Conservation (phyloP, 2,113 vertebrate genomes). For the Phalacrocorax aristotelis region DNA sequence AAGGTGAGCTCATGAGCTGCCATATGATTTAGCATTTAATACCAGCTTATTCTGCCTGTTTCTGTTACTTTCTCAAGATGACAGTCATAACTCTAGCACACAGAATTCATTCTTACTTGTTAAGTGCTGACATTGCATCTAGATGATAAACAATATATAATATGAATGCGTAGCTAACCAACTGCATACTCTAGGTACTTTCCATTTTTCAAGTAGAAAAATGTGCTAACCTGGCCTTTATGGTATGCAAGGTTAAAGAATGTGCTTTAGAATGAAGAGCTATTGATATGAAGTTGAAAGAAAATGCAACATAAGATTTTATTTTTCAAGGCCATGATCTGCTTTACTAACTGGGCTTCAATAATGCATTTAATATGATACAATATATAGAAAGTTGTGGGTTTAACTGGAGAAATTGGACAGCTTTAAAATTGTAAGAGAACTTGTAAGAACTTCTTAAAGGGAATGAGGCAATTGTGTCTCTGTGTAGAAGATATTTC, state of each 20-base stretch:
- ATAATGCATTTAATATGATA: neutral
- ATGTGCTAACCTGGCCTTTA: neutral
- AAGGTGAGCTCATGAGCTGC: conserved; percentile 50
- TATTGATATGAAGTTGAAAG: neutral
- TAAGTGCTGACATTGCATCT: conserved; percentile 17
- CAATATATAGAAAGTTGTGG: neutral
- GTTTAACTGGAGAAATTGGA: neutral
- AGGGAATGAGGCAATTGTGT: neutral
- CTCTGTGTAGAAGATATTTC: neutral
- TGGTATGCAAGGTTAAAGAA: neutral
- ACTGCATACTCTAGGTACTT: neutral
- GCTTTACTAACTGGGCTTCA: neutral
- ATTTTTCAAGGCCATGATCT: neutral
- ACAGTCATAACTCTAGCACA: neutral
- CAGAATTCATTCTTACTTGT: neutral
- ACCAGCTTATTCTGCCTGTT: conserved; percentile 34
- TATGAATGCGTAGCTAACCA: neutral
- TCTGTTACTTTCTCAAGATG: conserved; percentile 32
- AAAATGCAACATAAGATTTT: neutral
- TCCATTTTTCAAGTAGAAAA: neutral
- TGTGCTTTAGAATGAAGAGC: neutral
- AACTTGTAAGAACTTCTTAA: neutral
- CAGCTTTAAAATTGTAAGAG: neutral
- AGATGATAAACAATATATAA: conserved; percentile 20
- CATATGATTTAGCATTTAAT: conserved; percentile 60